Conservation (phyloP, 2,888 invertebrate genomes). For the Phorcus lineatus region DNA sequence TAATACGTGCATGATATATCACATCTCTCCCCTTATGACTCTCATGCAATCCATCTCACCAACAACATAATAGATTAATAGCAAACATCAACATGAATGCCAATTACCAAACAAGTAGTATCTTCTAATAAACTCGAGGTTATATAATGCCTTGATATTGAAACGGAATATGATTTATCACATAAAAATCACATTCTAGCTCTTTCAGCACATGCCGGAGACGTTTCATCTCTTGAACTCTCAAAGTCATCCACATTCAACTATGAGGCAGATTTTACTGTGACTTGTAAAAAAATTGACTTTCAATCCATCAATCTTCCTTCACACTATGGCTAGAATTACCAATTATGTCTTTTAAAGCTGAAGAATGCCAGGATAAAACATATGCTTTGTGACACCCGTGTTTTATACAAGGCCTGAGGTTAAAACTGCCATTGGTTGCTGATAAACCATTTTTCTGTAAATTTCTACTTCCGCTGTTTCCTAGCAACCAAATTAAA, state of each 20-base stretch:
- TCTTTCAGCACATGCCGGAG: neutral
- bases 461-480: conserved; percentile 2
- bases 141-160: too few species aligned
- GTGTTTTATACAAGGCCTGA: neutral
- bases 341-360: conserved; percentile 2
- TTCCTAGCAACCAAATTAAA: neutral
- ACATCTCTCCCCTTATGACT: too few species aligned
- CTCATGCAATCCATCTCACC: too few species aligned
- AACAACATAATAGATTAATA: too few species aligned
- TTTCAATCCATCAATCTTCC: neutral
- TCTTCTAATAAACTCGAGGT: too few species aligned
- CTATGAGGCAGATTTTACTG: neutral
- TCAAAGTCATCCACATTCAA: neutral
- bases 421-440: neutral
- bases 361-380: neutral
- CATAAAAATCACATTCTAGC: neutral
- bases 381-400: neutral
- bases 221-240: neutral
- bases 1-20: too few species aligned
- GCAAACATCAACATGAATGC: too few species aligned
- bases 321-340: neutral
- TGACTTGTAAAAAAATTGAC: neutral
- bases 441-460: neutral
- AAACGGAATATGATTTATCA: too few species aligned
- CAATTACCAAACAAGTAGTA: too few species aligned